Evolutionary conservation across 2,888 invertebrate species (phyloP), one percentile per base, ranked within the genome.

Genomic region (Dasysyrphus albostriatus): DNA sequence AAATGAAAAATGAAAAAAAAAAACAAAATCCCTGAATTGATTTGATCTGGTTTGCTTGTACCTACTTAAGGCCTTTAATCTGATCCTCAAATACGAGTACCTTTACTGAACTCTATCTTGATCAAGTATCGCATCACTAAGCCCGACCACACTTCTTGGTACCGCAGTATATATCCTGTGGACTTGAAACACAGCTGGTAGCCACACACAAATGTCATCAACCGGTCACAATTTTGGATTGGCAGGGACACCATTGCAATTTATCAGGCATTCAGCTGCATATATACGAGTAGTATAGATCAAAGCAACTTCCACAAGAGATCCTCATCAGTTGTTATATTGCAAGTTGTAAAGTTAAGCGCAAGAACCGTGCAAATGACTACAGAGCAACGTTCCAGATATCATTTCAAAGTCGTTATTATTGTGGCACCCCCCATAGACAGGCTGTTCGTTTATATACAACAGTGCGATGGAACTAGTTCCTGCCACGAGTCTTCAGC

Each of bases 171-270:
- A 32, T 67, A 65, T 76, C 84, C 84, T 77, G 14, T 77, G 14
- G 54, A 32, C 54, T 19, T 32, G 47, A 5, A 34, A 54, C 76
- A 72, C 81, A 81, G 80, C 80, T 73, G 80, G 80, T 54, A 59
- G 72, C 65, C 75, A n/a, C 75, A 76, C 75, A 65, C 70, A 75
- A 82, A 75, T 70, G 76, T 76, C 76, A 70, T 65, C 54, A 63
- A 63, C 42, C 72, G 61, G 67, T 85, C 81, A 85, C 81, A 69
- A 56, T 73, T 81, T 81, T 47, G 32, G 73, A 81, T 81, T 85
- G 84, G 72, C 84, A 85, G 81, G 84, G 76, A 85, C 84, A 85
- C 76, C 84, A 56, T 61, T 32, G 47, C 76, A 80, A 84, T 76
- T 83, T 70, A 80, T 80, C 84, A 54, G 42, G 39, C 67, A 61